Conservation (phyloP, 2,888 invertebrate genomes). For the Xanthia icteritia region DNA sequence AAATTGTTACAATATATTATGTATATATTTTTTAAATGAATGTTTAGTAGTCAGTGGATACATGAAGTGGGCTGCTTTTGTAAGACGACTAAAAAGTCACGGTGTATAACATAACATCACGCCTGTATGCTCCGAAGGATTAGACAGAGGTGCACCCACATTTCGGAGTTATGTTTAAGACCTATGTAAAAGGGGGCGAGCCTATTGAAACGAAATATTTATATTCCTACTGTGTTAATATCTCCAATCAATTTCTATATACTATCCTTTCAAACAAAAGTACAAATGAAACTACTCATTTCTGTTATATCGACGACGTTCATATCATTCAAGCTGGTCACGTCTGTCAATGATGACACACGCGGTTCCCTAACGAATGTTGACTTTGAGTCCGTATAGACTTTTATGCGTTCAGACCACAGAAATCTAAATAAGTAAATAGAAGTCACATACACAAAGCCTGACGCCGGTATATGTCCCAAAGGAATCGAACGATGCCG, state of each 20-base stretch:
- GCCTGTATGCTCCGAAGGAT: neutral
- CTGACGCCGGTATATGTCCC: neutral
- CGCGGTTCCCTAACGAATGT: slow-evolving; percentile 85
- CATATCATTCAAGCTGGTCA: slow-evolving; percentile 76
- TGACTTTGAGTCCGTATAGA: slow-evolving; percentile 76
- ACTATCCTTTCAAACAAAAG: neutral
- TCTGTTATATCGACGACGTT: slow-evolving; percentile 42
- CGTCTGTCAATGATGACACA: slow-evolving; percentile 84
- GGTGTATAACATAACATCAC: neutral
- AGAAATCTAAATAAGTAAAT: slow-evolving; percentile 56
- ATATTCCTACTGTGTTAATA: neutral
- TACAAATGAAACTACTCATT: slow-evolving; percentile 49
- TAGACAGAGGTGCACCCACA: neutral
- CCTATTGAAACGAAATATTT: neutral
- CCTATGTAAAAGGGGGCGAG: neutral
- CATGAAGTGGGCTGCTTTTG: too few relatives aligned
- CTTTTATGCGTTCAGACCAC: slow-evolving; percentile 59
- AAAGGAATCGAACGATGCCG: neutral
- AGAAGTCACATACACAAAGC: slow-evolving; percentile 20
- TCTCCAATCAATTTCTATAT: neutral
- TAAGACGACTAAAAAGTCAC: too few relatives aligned
- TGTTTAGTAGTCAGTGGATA: too few relatives aligned
- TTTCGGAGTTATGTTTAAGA: neutral
- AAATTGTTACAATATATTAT: too few relatives aligned
- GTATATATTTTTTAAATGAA: too few relatives aligned